A percentile compares a stretch with the other conserved stretches of the same genome.
phyloP scores from a whole-genome alignment of 23 tunicate species.

The Trididemnum clinides region DNA sequence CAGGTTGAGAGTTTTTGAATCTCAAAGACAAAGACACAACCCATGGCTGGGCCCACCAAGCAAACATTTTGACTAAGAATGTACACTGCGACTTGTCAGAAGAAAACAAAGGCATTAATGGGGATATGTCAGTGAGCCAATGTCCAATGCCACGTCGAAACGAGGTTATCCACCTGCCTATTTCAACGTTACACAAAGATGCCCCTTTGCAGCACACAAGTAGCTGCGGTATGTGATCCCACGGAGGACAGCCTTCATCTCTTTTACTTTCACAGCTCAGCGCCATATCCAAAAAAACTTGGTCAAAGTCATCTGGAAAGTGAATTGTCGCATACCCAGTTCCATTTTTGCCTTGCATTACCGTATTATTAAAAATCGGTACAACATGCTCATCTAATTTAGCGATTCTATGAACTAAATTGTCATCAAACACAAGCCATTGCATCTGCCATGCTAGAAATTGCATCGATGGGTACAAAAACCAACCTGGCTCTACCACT shows the following conservation, averaged over 20 bases:
- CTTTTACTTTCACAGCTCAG: conserved; percentile 51
- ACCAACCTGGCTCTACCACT: conserved; percentile 61
- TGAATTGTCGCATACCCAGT: conserved; percentile 38
- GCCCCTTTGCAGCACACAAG: conserved; percentile 44
- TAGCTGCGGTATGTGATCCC: conserved; percentile 57
- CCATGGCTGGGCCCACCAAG: conserved; percentile 80
- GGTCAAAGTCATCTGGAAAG: background rate
- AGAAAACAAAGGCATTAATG: conserved; percentile 43
- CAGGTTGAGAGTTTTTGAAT: background rate
- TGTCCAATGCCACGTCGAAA: conserved; percentile 58
- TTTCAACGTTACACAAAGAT: conserved; percentile 19
- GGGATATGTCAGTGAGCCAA: conserved; percentile 66
- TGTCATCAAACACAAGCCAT: conserved; percentile 45
- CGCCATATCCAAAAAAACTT: conserved; percentile 31
- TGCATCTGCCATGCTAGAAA: conserved; percentile 74
- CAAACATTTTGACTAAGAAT: conserved; percentile 15
- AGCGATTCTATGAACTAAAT: conserved; percentile 24
- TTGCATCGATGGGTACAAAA: conserved; percentile 58
- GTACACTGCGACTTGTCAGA: conserved; percentile 3
- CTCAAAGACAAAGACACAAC: conserved; percentile 25
- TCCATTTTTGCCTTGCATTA: conserved; percentile 62
- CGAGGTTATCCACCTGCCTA: conserved; percentile 63
- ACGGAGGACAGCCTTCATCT: conserved; percentile 68
- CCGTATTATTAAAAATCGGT: conserved; percentile 42
- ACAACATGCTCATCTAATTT: conserved; percentile 52